Evolutionary conservation across 2,888 invertebrate genomes (phyloP), one percentile per base, ranked within the genome.

Genomic region (Apamea epomidion): DNA sequence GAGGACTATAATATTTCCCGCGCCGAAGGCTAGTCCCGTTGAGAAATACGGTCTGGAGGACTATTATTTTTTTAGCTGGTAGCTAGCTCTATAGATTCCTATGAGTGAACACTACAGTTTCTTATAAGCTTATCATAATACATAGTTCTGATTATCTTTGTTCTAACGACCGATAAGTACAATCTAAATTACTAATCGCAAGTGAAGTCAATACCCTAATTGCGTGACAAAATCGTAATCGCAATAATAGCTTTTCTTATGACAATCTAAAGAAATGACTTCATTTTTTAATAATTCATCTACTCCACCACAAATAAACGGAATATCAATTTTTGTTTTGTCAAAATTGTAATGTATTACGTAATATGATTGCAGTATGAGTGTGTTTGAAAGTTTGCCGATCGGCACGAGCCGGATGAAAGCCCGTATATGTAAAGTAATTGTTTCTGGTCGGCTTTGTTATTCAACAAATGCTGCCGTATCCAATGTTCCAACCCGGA

Each of bases 111-210:
- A 76, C 18, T n/a, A 32, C 18, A 5, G 42, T 18, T 18, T 74
- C 16, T 12, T 18, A 7, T 74, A 79, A 21, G 16, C 45, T 78
- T 80, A 78, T 58, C 78, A 29, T 4, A 58, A 78, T 48, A 16
- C 45, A 37, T 60, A 45, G 6, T 32, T 25, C 25, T n/a, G 8
- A 37, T 48, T 80, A 67, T 80, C n/a, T 21, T 29, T 18, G 6
- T 51, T 45, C n/a, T 21, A 29, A n/a, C 54, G 54, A 62, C 62
- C 51, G 73, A 72, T 79, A 71, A 29, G 25, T 5, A 12, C 67
- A 51, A 71, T 54, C 81, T 81, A 71, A 42, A 74, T 75, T 14
- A 51, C 5, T 0, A 18, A n/a, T 16, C n/a, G 6, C 51, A 8
- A 48, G 18, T 18, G 2, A 68, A 70, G 48, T 60, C 37, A 60